phyloP scores from a whole-genome alignment of 2,113 vertebrate genomes.

The Shinisaurus crocodilurus region DNA sequence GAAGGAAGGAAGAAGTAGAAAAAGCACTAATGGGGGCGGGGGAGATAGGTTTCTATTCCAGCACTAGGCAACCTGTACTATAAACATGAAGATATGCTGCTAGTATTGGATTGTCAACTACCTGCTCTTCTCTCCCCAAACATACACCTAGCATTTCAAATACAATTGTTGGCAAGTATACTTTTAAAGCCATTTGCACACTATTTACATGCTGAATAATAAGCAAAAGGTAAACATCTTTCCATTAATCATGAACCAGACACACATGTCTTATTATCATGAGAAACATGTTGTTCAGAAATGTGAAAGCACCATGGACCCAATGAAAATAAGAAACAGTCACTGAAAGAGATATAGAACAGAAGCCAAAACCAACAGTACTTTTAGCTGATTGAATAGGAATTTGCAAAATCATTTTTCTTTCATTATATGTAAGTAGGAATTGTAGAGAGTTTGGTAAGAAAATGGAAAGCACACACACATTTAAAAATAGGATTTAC shows the following conservation, averaged over 20 bases:
- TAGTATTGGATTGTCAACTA: not conserved
- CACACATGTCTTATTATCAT: conserved; percentile 67
- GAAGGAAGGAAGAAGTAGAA: not conserved
- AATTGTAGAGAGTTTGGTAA: conserved; percentile 53
- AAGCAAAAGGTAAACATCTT: conserved; percentile 52
- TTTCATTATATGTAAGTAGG: conserved; percentile 45
- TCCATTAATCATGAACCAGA: conserved; percentile 39
- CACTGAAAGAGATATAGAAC: conserved; percentile 75
- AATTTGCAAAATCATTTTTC: conserved; percentile 31
- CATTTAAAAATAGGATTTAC: conserved; percentile 51
- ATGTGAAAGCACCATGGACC: conserved; percentile 63
- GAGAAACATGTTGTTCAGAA: conserved; percentile 63
- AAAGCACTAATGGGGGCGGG: not conserved
- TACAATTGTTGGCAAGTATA: not conserved
- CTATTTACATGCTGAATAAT: conserved; percentile 51
- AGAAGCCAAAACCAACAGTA: conserved; percentile 97
- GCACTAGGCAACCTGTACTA: not conserved
- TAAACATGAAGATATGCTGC: not conserved
- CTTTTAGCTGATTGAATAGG: conserved; percentile 76
- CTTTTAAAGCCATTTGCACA: conserved; percentile 78
- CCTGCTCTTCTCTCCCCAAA: not conserved
- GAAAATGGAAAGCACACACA: conserved; percentile 62
- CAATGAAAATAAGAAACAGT: conserved; percentile 73
- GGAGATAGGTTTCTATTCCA: not conserved
- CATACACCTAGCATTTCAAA: conserved; percentile 11